Conservation (phyloP, 2,888 invertebrate species). For the Chorisops tibialis region DNA sequence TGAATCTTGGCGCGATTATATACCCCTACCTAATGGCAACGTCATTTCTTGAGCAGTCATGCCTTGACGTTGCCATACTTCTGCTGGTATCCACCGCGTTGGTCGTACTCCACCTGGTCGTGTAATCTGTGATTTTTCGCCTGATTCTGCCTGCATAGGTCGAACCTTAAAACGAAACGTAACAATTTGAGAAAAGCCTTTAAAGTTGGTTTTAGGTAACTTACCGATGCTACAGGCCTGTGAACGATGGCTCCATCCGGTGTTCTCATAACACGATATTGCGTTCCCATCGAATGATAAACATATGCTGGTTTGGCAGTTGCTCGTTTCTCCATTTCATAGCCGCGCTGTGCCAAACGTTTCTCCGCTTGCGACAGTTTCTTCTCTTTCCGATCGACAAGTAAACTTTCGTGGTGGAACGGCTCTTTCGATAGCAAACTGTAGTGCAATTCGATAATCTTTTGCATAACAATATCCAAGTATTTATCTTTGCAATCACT, state of each 20-base stretch:
- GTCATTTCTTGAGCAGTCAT: conserved; percentile 96
- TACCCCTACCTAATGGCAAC: conserved; percentile 69
- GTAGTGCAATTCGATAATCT: conserved; percentile 62
- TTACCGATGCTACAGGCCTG: conserved; percentile 65
- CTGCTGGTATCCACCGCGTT: conserved; percentile 79
- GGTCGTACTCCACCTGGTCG: conserved; percentile 54
- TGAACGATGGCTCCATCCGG: conserved; percentile 60
- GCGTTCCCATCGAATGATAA: conserved; percentile 53
- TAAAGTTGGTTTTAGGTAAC: conserved; percentile 13
- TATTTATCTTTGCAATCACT: conserved; percentile 69
- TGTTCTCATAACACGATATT: conserved; percentile 61
- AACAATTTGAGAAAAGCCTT: conserved; percentile 1
- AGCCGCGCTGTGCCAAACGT: conserved; percentile 82
- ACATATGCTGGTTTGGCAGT: conserved; percentile 58
- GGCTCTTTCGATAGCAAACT: conserved; percentile 74
- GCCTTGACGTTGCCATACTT: conserved; percentile 89
- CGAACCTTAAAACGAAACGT: conserved; percentile 56
- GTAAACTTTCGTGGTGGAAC: conserved; percentile 91
- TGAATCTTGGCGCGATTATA: background rate
- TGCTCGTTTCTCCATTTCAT: conserved; percentile 91
- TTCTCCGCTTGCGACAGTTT: conserved; percentile 92
- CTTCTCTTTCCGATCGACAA: conserved; percentile 92
- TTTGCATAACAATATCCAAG: conserved; percentile 78
- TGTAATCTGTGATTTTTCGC: conserved; percentile 43
- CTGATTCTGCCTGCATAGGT: conserved; percentile 73